phyloP scores from a whole-genome alignment of 1,140 invertebrate genomes.

The Trypoxylus dichotomus region DNA sequence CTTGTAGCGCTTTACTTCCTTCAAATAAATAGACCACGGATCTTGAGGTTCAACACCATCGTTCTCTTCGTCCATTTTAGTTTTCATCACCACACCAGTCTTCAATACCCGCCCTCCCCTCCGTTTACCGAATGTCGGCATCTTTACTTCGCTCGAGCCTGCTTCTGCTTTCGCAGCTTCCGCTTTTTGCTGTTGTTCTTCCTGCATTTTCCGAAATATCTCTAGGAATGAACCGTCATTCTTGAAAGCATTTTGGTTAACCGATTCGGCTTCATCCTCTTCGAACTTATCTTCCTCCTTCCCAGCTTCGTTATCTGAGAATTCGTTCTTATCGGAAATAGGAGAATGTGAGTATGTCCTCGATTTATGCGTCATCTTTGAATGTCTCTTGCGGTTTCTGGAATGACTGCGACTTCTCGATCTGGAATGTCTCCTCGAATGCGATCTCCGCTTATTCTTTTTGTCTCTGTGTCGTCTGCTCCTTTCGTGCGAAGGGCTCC shows the following conservation, averaged over 20 bases:
- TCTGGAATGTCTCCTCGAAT: slow-evolving; percentile 41
- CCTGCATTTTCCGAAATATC: slow-evolving; percentile 87
- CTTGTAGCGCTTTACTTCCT: slow-evolving; percentile 89
- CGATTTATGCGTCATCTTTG: slow-evolving; percentile 14
- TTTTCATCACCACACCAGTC: slow-evolving; percentile 87
- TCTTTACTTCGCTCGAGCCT: slow-evolving; percentile 52
- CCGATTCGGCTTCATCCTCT: slow-evolving; percentile 45
- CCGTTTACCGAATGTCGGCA: slow-evolving; percentile 78
- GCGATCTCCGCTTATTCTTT: slow-evolving; percentile 34
- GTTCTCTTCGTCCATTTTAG: slow-evolving; percentile 67
- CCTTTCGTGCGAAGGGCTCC: slow-evolving; percentile 26
- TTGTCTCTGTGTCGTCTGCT: slow-evolving; percentile 28
- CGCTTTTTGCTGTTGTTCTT: slow-evolving; percentile 54
- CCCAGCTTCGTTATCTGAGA: slow-evolving; percentile 33
- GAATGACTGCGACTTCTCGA: slow-evolving; percentile 47
- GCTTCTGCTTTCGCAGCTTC: slow-evolving; percentile 39
- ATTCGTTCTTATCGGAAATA: slow-evolving; percentile 27
- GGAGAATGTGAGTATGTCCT: slow-evolving; percentile 22
- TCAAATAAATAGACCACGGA: slow-evolving; percentile 90
- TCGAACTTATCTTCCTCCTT: slow-evolving; percentile 46
- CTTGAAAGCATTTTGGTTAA: slow-evolving; percentile 67
- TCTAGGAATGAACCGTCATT: slow-evolving; percentile 89
- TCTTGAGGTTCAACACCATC: slow-evolving; percentile 73
- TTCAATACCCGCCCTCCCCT: slow-evolving; percentile 83
- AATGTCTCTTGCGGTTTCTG: slow-evolving; percentile 50